Percentiles rank a stretch among this genome's conserved stretches.
These are phyloP conservation scores for Ursus arctos DNA, from an alignment of 2,113 vertebrate species.

Conservation along the genomic window DNA sequence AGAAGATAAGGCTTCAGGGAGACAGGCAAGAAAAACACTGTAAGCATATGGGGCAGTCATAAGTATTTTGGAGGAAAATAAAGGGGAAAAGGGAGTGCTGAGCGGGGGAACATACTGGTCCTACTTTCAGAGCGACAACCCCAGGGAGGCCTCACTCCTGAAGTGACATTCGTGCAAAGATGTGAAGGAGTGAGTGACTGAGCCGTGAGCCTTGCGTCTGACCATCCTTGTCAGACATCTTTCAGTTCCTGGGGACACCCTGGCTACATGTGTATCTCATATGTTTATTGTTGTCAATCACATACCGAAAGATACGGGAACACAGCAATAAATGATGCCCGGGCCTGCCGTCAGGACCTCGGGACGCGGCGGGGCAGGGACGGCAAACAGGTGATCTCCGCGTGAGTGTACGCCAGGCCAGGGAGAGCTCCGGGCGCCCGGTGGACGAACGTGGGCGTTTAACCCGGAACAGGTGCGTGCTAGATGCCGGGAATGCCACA, in stretches of 20 bases:
- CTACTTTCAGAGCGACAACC: not conserved
- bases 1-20: not conserved
- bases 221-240: not conserved
- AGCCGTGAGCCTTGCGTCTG: fast-evolving
- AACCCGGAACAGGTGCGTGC: not conserved
- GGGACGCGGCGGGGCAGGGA: fast-evolving
- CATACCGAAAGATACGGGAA: fast-evolving
- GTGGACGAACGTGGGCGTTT: not conserved
- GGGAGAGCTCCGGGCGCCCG: fast-evolving
- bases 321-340: not conserved
- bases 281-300: too few species aligned
- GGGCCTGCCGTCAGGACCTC: not conserved
- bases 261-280: fast-evolving
- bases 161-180: too few species aligned
- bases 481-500: not conserved
- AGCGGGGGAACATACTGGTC: fast-evolving
- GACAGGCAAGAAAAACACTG: not conserved
- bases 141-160: not conserved
- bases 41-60: fast-evolving
- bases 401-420: fast-evolving
- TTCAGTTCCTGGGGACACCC: not conserved
- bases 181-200: too few species aligned
- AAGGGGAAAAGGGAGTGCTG: not conserved
- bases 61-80: not conserved
- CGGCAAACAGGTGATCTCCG: not conserved